Base-by-base conservation (phyloP, 53 echinoderm and acorn worm genomes). In the Apostichopus leukothele region DNA sequence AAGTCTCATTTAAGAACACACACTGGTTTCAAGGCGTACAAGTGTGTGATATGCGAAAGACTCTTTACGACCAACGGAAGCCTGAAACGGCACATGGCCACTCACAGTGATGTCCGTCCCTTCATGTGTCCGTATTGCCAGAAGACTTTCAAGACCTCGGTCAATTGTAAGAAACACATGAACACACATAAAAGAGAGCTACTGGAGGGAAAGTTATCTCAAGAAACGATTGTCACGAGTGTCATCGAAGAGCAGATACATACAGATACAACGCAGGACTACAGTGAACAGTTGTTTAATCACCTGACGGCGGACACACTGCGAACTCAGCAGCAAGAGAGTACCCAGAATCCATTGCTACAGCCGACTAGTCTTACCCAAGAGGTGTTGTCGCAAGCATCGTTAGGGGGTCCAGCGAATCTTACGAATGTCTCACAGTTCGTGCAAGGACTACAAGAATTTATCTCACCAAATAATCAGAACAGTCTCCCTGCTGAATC, bases 121-220 rank as follows among this genome's bases (percentile, higher is more conserved):
- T 98, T 98, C 83, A 98, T 98, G 98, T 98, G 98, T 83, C 98
- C 98, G 3, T 98, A 98, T 73, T 98, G 98, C 86, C 98, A 98
- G 81, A 98, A 98, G 91, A 98, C 98, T 0, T 98, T 98, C 93
- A 98, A 98, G 81, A 98, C 98, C 18, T 95, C 95, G 5, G 95
- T 98, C 9, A 98, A 95, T 54, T 98, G 98, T 88, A 98, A 98
- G 91, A 98, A 98, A 83, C 98, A 98, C 88, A 98, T 98, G 98
- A 98, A 95, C 91, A 98, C 95, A 67, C 98, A 98, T 74, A 94
- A 91, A 60, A 87, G 94, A 21, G 98, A 98, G 83, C 88, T 98
- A 9, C 39, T 87, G 74, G 74, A 74, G 51, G 88, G 88, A 5
- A 87, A 87, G 51, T 75, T 75, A 4, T 85, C 67, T 16, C 85